Conservation (phyloP, 2,888 invertebrate genomes). For the Drosophila antonietae region DNA sequence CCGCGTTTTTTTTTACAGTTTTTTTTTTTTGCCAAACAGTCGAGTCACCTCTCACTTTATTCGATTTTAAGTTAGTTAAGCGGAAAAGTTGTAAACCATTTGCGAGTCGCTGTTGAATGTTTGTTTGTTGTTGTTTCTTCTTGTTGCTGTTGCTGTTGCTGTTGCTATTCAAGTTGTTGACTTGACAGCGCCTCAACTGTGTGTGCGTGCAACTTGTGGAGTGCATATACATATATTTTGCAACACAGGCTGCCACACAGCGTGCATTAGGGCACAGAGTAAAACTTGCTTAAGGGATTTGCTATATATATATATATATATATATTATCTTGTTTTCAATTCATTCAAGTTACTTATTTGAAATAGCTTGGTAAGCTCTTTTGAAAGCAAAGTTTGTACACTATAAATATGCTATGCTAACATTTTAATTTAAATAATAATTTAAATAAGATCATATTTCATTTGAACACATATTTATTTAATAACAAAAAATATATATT, state of each 20-base stretch:
- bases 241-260: constrained; percentile 47
- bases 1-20: not conserved
- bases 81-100: constrained; percentile 72
- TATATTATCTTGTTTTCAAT: not conserved
- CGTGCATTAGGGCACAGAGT: not conserved
- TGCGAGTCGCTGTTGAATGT: constrained; percentile 51
- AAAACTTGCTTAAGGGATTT: not conserved
- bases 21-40: not conserved
- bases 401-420: not conserved
- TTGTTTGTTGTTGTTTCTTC: constrained; percentile 15
- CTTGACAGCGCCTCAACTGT: constrained; percentile 28
- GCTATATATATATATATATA: too few relatives aligned
- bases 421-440: not conserved
- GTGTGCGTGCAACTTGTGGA: constrained; percentile 61
- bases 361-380: not conserved
- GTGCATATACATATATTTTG: constrained; percentile 57
- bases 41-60: constrained; percentile 59
- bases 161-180: constrained; percentile 25
- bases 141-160: constrained; percentile 23
- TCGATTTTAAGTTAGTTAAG: constrained; percentile 67
- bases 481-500: too few relatives aligned
- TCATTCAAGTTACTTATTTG: not conserved
- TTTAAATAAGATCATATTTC: too few relatives aligned
- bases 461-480: too few relatives aligned
- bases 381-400: not conserved